Conservation (phyloP, 1,140 invertebrate species). For the Rhagoletis pomonella region DNA sequence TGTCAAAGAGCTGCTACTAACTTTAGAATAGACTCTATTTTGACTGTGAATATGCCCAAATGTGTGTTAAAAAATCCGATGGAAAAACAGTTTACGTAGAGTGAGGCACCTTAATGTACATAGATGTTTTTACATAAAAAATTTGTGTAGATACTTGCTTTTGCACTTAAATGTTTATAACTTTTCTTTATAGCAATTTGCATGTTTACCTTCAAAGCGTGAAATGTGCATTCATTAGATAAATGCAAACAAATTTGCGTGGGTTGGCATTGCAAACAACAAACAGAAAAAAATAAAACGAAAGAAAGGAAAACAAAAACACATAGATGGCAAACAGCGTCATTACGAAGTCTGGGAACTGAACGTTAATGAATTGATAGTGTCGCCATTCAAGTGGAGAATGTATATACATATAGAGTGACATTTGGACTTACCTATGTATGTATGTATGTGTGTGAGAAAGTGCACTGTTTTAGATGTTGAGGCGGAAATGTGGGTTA, state of each 20-base stretch:
- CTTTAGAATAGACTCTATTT: too few relatives aligned
- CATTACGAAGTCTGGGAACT: not conserved
- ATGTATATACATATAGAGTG: not conserved
- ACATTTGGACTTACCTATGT: conserved; percentile 17
- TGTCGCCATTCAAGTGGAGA: not conserved
- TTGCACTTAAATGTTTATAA: not conserved
- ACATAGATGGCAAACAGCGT: not conserved
- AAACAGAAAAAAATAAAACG: not conserved
- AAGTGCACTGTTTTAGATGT: not conserved
- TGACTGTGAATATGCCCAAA: too few relatives aligned
- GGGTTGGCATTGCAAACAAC: not conserved
- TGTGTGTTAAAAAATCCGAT: too few relatives aligned
- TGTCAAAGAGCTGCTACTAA: too few relatives aligned
- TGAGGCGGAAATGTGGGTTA: not conserved
- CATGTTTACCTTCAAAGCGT: conserved; percentile 34
- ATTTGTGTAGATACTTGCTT: not conserved
- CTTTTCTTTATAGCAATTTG: conserved; percentile 16
- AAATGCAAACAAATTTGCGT: conserved; percentile 41
- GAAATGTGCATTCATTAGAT: conserved; percentile 30
- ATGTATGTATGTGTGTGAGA: not conserved
- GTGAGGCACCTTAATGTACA: too few relatives aligned
- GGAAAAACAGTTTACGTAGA: too few relatives aligned
- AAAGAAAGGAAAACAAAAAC: not conserved
- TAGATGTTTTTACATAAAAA: too few relatives aligned
- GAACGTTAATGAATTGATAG: not conserved